A percentile compares a stretch with the other conserved stretches of the same genome.
These are phyloP conservation scores for Argya squamiceps DNA, from an alignment of 2,797 vertebrate species.

Conservation along the genomic window DNA sequence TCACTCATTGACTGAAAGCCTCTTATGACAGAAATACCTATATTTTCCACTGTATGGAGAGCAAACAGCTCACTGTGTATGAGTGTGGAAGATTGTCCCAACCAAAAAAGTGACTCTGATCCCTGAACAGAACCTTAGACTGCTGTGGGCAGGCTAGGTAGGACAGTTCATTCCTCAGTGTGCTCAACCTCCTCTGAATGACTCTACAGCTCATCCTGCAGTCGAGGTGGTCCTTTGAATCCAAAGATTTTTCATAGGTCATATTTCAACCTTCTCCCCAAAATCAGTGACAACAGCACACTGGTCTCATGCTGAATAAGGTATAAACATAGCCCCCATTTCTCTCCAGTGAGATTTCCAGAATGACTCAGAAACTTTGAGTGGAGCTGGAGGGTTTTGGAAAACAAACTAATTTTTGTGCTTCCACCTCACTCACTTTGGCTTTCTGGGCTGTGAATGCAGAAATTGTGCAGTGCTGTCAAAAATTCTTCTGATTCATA, in stretches of 20 bases:
- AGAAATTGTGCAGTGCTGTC: conserved; percentile 5
- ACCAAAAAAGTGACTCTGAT: not conserved
- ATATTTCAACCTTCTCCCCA: not conserved
- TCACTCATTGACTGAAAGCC: not conserved
- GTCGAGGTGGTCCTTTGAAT: not conserved
- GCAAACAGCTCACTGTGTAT: not conserved
- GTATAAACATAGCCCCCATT: not conserved
- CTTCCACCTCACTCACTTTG: not conserved
- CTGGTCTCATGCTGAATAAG: not conserved
- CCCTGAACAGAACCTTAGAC: not conserved
- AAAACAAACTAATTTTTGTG: not conserved
- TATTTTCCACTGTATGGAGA: not conserved
- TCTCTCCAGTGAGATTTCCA: not conserved
- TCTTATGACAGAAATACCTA: not conserved
- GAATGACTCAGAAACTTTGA: not conserved
- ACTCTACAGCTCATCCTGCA: not conserved
- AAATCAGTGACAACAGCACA: not conserved
- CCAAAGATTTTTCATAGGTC: not conserved
- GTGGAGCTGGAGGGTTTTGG: not conserved
- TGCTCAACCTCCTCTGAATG: not conserved
- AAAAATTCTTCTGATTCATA: conserved; percentile 39
- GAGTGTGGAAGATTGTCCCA: not conserved
- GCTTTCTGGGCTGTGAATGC: not conserved
- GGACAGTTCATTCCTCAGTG: not conserved
- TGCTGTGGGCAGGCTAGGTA: not conserved